These are phyloP conservation scores for Luperina testacea DNA, from an alignment of 2,888 invertebrate species.

Conservation along the genomic window DNA sequence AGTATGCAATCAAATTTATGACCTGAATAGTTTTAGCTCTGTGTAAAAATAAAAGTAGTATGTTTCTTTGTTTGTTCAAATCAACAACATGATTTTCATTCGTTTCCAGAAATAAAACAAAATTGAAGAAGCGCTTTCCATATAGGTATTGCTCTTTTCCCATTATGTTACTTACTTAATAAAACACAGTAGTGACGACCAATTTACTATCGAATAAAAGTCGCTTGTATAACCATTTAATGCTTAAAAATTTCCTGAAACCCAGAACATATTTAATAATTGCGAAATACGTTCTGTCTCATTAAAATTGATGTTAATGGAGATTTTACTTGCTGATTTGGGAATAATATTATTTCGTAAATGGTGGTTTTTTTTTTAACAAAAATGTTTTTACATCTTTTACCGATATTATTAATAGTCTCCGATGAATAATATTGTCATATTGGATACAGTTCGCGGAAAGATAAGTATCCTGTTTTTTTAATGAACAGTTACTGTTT, in stretches of 20 bases:
- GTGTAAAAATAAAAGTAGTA: background rate
- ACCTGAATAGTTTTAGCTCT: background rate
- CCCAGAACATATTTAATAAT: conserved; percentile 23
- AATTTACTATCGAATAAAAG: conserved; percentile 18
- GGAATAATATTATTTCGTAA: conserved; percentile 19
- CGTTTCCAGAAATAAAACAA: background rate
- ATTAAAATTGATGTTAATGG: conserved; percentile 42
- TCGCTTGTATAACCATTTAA: background rate
- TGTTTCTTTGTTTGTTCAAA: background rate
- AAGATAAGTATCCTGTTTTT: background rate
- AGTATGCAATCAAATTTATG: background rate
- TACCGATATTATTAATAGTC: background rate
- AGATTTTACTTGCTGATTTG: conserved; percentile 17
- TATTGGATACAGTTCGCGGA: background rate
- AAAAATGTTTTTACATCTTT: conserved; percentile 21
- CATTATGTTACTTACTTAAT: background rate
- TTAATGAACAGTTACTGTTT: background rate
- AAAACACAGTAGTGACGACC: background rate
- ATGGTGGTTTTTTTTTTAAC: conserved; percentile 10
- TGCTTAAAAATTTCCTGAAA: conserved; percentile 4
- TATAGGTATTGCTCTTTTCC: background rate
- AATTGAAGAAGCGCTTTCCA: background rate
- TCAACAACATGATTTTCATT: background rate
- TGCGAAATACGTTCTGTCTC: conserved; percentile 24
- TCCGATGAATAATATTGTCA: conserved; percentile 16